Conservation (phyloP, 2,797 vertebrate species). For the Sylvilagus floridanus region DNA sequence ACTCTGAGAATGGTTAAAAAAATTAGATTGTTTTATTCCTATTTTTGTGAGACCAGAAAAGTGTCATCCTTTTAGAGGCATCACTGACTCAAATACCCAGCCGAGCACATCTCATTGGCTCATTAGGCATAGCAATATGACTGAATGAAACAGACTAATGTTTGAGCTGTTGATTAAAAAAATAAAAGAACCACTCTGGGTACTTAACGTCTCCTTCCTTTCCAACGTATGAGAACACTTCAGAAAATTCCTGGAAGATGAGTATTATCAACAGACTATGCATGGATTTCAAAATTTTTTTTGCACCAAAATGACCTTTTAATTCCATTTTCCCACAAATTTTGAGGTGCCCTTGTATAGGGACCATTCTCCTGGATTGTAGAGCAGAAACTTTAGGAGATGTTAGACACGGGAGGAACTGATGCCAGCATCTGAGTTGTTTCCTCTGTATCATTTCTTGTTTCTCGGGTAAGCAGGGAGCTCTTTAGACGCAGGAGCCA, state of each 20-base stretch:
- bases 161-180: background rate
- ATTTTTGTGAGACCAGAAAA: conserved; percentile 25
- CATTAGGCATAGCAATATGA: background rate
- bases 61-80: background rate
- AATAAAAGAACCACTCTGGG: background rate
- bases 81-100: background rate
- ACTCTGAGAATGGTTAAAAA: background rate
- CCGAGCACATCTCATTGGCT: background rate
- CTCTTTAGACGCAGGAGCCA: background rate
- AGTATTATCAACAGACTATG: no score
- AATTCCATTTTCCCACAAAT: no score
- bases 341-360: no score
- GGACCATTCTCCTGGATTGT: background rate
- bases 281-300: no score
- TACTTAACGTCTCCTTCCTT: background rate
- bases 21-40: conserved; percentile 4
- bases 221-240: background rate
- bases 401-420: background rate
- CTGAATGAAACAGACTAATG: background rate
- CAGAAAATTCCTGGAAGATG: no score
- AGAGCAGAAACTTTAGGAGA: background rate
- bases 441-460: background rate
- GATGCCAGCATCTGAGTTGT: background rate
- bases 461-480: background rate
- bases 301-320: no score